Evolutionary conservation across 2,888 invertebrate genomes (phyloP).

Genomic region (Epinotia nisella): DNA sequence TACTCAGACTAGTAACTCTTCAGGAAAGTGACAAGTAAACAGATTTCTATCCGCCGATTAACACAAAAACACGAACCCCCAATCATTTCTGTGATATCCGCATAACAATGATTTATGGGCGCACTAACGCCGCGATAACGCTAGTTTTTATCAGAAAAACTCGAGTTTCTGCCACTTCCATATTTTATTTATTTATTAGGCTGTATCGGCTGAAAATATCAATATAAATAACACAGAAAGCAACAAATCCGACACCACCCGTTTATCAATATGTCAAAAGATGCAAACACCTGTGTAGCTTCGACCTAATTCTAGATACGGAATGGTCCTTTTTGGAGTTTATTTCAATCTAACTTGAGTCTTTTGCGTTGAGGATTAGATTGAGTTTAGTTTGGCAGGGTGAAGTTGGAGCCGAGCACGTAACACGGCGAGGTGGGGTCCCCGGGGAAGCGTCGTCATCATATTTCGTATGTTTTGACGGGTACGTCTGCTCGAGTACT

Average conservation of each 20-base stretch:
- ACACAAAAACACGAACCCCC: background rate
- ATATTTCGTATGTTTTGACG: constrained; percentile 42
- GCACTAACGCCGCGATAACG: constrained; percentile 2
- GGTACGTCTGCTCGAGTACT: constrained; percentile 20
- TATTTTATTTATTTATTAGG: constrained; percentile 36
- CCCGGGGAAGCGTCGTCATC: constrained; percentile 33
- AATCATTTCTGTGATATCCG: background rate
- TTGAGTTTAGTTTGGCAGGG: constrained; percentile 3
- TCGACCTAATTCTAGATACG: constrained; percentile 40
- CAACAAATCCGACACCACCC: constrained; percentile 29
- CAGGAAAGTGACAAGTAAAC: background rate
- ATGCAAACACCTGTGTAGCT: constrained; percentile 33
- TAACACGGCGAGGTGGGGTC: constrained; percentile 31
- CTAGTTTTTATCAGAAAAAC: constrained; percentile 33
- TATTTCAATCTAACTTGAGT: background rate
- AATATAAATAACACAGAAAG: constrained; percentile 35
- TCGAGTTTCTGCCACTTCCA: constrained; percentile 56
- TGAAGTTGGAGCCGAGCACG: constrained; percentile 12
- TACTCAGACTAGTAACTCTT: background rate
- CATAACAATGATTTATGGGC: constrained; percentile 31
- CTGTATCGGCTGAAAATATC: constrained; percentile 30
- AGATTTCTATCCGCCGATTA: constrained; percentile 1
- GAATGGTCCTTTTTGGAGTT: constrained; percentile 26
- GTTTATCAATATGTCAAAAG: constrained; percentile 42
- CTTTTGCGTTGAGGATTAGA: background rate